Percentiles rank a stretch among this genome's conserved stretches.
These are phyloP conservation scores for Ursus arctos DNA, from an alignment of 2,113 vertebrate species.

Conservation along the genomic window DNA sequence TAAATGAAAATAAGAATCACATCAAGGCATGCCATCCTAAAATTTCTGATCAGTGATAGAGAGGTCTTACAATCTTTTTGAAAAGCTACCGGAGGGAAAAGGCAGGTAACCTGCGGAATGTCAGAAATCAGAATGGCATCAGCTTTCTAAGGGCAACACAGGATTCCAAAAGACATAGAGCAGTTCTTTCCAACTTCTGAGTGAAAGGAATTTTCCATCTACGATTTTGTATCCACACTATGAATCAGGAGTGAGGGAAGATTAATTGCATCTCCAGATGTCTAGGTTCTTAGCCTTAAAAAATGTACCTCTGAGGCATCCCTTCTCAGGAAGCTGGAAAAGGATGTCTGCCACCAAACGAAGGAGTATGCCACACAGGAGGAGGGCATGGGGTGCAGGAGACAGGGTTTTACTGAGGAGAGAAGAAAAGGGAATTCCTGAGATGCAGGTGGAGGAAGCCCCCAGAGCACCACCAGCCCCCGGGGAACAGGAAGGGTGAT, in stretches of 20 bases:
- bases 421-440: not conserved
- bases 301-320: not conserved
- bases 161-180: constrained; percentile 1
- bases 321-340: not conserved
- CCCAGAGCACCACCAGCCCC: too few relatives aligned
- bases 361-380: not conserved
- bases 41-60: not conserved
- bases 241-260: not conserved
- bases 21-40: not conserved
- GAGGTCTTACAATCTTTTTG: not conserved
- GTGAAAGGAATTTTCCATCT: not conserved
- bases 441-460: not conserved
- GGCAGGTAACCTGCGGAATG: not conserved
- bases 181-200: not conserved
- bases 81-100: not conserved
- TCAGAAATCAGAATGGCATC: not conserved
- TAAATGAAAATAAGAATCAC: not conserved
- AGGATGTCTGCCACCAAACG: not conserved
- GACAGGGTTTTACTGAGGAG: not conserved
- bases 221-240: constrained; percentile 25
- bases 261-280: not conserved
- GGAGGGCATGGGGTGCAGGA: not conserved
- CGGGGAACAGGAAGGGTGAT: not conserved
- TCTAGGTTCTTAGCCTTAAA: not conserved
- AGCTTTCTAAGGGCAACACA: not conserved